phyloP scores from a whole-genome alignment of 2,797 vertebrate species.

The Onychomys leucogaster region DNA sequence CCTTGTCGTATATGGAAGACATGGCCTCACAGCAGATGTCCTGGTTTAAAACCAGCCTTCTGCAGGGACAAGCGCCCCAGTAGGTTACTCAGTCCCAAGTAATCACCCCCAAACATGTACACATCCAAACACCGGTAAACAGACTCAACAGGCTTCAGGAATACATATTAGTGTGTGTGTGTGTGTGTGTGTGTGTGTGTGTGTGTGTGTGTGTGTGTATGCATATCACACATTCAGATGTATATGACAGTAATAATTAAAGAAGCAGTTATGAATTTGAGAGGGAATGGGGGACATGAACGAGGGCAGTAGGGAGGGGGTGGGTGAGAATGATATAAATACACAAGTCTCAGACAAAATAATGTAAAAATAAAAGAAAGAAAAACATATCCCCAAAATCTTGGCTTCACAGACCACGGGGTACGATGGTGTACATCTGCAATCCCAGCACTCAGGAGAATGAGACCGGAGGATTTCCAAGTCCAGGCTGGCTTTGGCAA shows the following conservation, averaged over 20 bases:
- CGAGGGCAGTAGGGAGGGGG: neutral
- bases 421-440: too few relatives aligned
- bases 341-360: neutral
- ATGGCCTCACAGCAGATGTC: neutral
- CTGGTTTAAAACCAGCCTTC: neutral
- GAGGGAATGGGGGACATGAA: neutral
- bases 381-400: neutral
- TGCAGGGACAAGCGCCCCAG: neutral
- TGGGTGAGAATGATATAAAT: neutral
- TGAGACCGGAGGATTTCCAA: neutral
- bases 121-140: neutral
- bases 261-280: neutral
- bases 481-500: neutral
- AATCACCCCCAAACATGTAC: neutral
- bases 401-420: neutral
- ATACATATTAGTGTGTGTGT: neutral
- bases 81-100: neutral
- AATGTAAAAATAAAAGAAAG: neutral
- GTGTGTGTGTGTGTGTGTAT: neutral
- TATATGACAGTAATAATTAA: neutral
- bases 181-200: neutral
- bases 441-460: neutral
- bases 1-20: neutral
- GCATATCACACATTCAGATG: neutral
- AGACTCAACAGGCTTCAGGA: neutral